Base-by-base conservation (phyloP, 2,113 vertebrate species). In the Rhineura floridana region DNA sequence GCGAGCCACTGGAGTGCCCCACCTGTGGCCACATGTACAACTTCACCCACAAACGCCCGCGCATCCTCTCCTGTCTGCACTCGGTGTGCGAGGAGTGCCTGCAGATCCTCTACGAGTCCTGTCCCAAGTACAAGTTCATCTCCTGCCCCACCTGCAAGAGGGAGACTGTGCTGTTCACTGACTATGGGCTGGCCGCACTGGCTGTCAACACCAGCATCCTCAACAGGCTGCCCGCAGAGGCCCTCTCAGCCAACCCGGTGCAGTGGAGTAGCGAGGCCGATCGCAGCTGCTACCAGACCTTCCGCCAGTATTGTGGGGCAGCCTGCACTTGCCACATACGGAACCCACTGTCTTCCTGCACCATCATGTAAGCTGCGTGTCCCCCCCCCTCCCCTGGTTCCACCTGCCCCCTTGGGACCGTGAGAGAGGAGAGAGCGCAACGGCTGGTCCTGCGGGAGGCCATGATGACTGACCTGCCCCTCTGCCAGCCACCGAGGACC, bases 101-200 rank as follows among this genome's bases (percentile, higher is more conserved):
- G 97, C 98, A 99, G 96, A 99, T 99, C 96, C 98, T 99, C 91
- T 99, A 99, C 0, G 98, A 99, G 97, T 99, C 99, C 91, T 99
- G 99, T 91, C 99, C 99, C 93, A 99, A 99, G 96, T 99, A 99
- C 97, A 99, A 99, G 96, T 99, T 99, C 97, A 99, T 99, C 97
- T 99, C 99, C 81, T 99, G 99, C 94, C 99, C 99, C 89, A 98
- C 98, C 25, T 99, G 99, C 96, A 98, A 97, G 91, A 97, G 98
- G 0, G 99, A 99, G 96, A 99, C 99, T 39, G 99, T 99, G 95
- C 98, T 99, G 90, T 99, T 99, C 96, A 99, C 99, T 1, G 99
- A 99, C 97, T 99, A 99, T 1, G 99, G 98, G 88, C 96, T 99
- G 96, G 98, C 98, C 0, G 99, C 99, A 0, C 97, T 99, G 95